Evolutionary conservation across 2,113 vertebrate species (phyloP), one percentile per base, ranked within the genome.

Genomic region (Bos taurus): DNA sequence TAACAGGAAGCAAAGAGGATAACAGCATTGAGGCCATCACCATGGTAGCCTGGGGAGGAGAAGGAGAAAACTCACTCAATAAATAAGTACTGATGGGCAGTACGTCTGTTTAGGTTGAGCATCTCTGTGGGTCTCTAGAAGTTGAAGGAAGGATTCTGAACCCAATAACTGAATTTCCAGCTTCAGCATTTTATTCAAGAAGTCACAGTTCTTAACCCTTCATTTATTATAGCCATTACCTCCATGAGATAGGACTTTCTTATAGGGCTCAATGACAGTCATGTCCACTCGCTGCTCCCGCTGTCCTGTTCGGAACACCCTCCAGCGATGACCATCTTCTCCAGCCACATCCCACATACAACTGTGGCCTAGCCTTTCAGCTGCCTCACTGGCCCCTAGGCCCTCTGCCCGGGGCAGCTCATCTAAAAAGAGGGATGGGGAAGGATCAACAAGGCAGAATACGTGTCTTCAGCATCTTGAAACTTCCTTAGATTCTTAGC

Each of bases 1-100:
- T 99, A 99, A 86, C 99, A 99, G 67, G 99, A 99, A 3, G 99
- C 98, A 33, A 99, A 99, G 83, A 99, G 97, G 78, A 99, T 99
- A 95, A 99, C 98, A 71, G 99, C 99, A 0, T 99, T 99, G 91
- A 99, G 99, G 40, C 98, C 99, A 3, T 99, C 99, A 0, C 99
- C 98, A 59, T 99, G 99, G 98, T 99, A 99, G 96, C 99, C 99
- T 99, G 97, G 33, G 25, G 92, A 40, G n/a, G 54, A 89, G 15
- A 57, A 14, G 2, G 64, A 59, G 13, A 89, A 84, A 64, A 83
- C n/a, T 74, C 62, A 10, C 19, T 36, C 64, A 67, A 19, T 36
- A 96, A 77, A 74, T 54, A 84, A 30, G 7, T 74, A 80, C 23
- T 62, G n/a, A 81, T 8, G 74, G 80, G 74, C 15, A 60, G 56